phyloP scores from a whole-genome alignment of 2,113 vertebrate genomes.

The Empidonax traillii region DNA sequence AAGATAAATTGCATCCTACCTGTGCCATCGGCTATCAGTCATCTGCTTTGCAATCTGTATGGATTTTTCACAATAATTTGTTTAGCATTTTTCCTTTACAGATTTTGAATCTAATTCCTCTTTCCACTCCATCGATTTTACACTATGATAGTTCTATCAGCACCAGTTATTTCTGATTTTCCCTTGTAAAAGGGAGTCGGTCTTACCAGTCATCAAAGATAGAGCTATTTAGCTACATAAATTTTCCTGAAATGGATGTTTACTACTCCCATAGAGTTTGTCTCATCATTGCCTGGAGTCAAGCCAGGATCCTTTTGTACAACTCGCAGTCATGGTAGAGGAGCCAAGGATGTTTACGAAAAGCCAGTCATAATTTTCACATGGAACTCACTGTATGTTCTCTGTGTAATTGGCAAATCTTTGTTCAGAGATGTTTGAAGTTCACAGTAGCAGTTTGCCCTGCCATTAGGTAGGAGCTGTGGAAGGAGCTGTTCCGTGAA shows the following conservation, averaged over 20 bases:
- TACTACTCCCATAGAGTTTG: slow-evolving; percentile 25
- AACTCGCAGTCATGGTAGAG: not conserved
- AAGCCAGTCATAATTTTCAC: slow-evolving; percentile 39
- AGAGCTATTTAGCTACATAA: not conserved
- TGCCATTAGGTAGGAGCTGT: slow-evolving; percentile 8
- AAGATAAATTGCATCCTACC: not conserved
- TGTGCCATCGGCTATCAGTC: not conserved
- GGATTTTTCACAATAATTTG: not conserved
- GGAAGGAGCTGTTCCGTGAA: slow-evolving; percentile 8
- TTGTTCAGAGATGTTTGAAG: slow-evolving; percentile 17
- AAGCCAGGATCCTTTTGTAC: slow-evolving; percentile 50
- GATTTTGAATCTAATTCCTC: not conserved
- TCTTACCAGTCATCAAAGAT: not conserved
- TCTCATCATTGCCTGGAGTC: slow-evolving; percentile 27
- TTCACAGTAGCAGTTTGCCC: not conserved
- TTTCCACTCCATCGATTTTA: not conserved
- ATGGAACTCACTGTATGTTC: slow-evolving; percentile 59
- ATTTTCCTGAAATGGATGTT: slow-evolving; percentile 38
- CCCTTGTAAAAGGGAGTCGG: not conserved
- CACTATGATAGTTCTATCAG: not conserved
- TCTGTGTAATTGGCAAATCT: slow-evolving; percentile 41
- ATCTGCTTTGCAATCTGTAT: not conserved
- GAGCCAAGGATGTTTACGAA: slow-evolving; percentile 52
- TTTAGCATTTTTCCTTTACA: not conserved
- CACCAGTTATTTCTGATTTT: not conserved